A percentile compares a stretch with the other conserved stretches of the same genome.
phyloP scores from a whole-genome alignment of 2,797 vertebrate species.

The Lacerta bilineata region DNA sequence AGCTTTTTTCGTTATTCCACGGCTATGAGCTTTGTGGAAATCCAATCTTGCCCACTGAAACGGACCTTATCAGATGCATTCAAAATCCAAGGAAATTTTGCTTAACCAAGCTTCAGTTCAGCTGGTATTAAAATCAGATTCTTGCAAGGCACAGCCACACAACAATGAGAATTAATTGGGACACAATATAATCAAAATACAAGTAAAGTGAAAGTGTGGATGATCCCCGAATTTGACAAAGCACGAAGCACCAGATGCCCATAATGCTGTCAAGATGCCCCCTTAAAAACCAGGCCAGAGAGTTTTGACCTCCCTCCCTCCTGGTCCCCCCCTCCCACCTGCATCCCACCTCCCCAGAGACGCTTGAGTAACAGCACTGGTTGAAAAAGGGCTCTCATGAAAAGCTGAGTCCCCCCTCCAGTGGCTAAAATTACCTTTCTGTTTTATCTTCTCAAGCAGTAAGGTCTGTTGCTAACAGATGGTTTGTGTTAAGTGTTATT shows the following conservation, averaged over 20 bases:
- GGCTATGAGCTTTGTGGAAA: too few species aligned
- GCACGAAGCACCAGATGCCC: not conserved
- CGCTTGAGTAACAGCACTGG: constrained; percentile 64
- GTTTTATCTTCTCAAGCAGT: constrained; percentile 81
- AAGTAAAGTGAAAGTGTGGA: too few species aligned
- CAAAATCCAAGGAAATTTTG: too few species aligned
- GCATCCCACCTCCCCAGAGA: constrained; percentile 12
- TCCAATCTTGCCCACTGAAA: too few species aligned
- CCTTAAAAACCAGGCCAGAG: not conserved
- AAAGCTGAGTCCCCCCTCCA: constrained; percentile 53
- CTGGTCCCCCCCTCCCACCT: accelerated
- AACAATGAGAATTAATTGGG: too few species aligned
- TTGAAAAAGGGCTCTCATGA: constrained; percentile 62
- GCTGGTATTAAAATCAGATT: too few species aligned
- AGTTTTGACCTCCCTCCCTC: not conserved
- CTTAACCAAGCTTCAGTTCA: too few species aligned
- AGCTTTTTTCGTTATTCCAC: too few species aligned
- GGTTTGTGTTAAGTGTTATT: constrained; percentile 82
- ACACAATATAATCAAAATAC: too few species aligned
- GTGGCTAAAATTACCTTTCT: constrained; percentile 74
- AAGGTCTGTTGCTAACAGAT: constrained; percentile 80
- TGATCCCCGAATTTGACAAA: too few species aligned
- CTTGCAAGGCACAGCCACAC: too few species aligned
- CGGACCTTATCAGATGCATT: too few species aligned
- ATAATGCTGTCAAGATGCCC: not conserved